Base-by-base conservation (phyloP, 1,140 invertebrate genomes). In the Formica exsecta region DNA sequence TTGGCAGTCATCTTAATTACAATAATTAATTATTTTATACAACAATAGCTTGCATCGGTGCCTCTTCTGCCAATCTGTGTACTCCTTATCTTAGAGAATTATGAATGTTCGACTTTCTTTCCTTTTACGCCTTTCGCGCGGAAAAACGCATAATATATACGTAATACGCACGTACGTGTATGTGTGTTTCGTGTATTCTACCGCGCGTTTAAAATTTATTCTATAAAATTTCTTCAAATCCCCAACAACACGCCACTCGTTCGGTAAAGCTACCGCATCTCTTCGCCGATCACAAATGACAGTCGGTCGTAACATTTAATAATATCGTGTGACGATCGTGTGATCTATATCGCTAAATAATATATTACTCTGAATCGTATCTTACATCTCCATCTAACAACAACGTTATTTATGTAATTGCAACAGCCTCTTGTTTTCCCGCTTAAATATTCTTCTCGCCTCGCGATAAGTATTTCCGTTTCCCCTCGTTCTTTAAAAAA, bases 301-400 rank as follows among this genome's bases (percentile, higher is more conserved):
- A 70, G 73, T 85, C 88, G 83, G 86, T 86, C 77, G 71, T 89
- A 90, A 90, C 86, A 90, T 85, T 87, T 90, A 87, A 90, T 90
- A 90, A 90, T 85, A 61, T 32, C 73, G 65, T 76, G 73, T 76
- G 73, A 86, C 41, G 74, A 89, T 80, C 44, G 48, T 80, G 62
- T 88, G 70, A 86, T 87, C 57, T 68, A 86, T 87, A 75, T 64
- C 90, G 91, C 90, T 91, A 91, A 51, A 87, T 91, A 86, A 92
- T 92, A 92, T 92, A 92, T 92, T 92, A 92, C 87, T 92, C 87
- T 92, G 89, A 85, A 80, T 91, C 84, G 71, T 92, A 91, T 91
- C 68, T 92, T 92, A 92, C 91, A 92, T 80, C 71, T 91, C 87
- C 85, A 90, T 90, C 86, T 92, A 92, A 90, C 85, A 92, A 92